Percentiles rank a stretch among this genome's conserved stretches.
phyloP scores from a whole-genome alignment of 2,888 invertebrate genomes.

The Nymphalis polychloros region DNA sequence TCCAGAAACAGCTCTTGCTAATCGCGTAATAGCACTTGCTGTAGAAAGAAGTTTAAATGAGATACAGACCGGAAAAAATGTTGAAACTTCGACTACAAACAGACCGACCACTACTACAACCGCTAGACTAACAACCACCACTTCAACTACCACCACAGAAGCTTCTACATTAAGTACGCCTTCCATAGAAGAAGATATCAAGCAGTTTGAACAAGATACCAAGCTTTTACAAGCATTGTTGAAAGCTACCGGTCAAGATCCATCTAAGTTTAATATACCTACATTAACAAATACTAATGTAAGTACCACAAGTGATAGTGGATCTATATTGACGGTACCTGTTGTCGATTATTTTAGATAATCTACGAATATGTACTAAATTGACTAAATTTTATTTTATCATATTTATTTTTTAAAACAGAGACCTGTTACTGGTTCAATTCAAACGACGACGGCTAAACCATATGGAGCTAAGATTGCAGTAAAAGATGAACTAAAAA shows the following conservation, averaged over 20 bases:
- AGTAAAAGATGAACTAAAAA: conserved; percentile 67
- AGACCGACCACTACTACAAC: conserved; percentile 51
- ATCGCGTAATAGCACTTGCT: conserved; percentile 79
- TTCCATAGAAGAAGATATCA: conserved; percentile 74
- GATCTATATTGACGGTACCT: too few species aligned
- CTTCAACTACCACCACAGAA: conserved; percentile 50
- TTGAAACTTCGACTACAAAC: conserved; percentile 47
- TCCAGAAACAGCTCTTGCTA: conserved; percentile 75
- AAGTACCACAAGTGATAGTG: conserved; percentile 46
- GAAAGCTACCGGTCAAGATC: conserved; percentile 75
- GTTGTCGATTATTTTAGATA: too few species aligned
- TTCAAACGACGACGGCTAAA: conserved; percentile 52
- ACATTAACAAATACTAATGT: conserved; percentile 57
- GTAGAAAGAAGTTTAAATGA: conserved; percentile 77
- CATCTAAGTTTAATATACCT: conserved; percentile 73
- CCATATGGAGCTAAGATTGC: conserved; percentile 69
- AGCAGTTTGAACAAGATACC: conserved; percentile 76
- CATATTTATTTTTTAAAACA: conserved; percentile 47
- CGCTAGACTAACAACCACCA: conserved; percentile 50
- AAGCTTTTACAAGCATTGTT: conserved; percentile 72
- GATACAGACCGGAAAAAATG: conserved; percentile 60
- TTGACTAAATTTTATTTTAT: neutral
- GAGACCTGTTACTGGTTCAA: conserved; percentile 49
- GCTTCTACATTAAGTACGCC: conserved; percentile 57
- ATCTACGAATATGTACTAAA: neutral